Conservation (phyloP, 1,140 invertebrate genomes). For the Laupala kohalensis region DNA sequence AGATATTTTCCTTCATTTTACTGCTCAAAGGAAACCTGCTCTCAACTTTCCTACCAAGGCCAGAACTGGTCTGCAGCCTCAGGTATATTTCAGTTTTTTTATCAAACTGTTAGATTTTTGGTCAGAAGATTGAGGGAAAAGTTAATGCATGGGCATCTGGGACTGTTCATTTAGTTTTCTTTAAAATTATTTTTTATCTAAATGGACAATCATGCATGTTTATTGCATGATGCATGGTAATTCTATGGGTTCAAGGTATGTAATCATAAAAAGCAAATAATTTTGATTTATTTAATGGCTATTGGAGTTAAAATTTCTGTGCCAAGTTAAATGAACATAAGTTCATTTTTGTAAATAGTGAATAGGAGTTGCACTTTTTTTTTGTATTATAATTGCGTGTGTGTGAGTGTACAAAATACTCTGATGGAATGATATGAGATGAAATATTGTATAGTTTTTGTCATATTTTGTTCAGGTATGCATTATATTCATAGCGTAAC, state of each 20-base stretch:
- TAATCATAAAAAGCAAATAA: too few relatives aligned
- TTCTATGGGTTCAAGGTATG: too few relatives aligned
- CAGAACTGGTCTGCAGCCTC: constrained; percentile 73
- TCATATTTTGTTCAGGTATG: neutral
- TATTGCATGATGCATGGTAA: too few relatives aligned
- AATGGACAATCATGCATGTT: neutral
- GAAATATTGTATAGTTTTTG: neutral
- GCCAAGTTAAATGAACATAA: too few relatives aligned
- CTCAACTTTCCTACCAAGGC: constrained; percentile 68
- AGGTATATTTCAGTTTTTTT: constrained; percentile 37
- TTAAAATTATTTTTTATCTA: neutral
- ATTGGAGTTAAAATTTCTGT: neutral
- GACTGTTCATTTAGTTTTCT: neutral
- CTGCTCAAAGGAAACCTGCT: constrained; percentile 65
- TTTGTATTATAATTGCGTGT: too few relatives aligned
- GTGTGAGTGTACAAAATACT: too few relatives aligned
- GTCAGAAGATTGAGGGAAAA: neutral
- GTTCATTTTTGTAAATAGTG: too few relatives aligned
- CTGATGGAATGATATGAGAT: too few relatives aligned
- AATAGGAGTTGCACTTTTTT: too few relatives aligned
- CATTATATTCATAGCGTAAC: neutral
- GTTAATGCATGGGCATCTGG: too few relatives aligned
- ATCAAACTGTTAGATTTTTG: neutral
- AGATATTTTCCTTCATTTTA: constrained; percentile 82
- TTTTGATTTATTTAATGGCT: too few relatives aligned